Base-by-base conservation (phyloP, 2,113 vertebrate genomes). In the Himantopus leucocephalus region DNA sequence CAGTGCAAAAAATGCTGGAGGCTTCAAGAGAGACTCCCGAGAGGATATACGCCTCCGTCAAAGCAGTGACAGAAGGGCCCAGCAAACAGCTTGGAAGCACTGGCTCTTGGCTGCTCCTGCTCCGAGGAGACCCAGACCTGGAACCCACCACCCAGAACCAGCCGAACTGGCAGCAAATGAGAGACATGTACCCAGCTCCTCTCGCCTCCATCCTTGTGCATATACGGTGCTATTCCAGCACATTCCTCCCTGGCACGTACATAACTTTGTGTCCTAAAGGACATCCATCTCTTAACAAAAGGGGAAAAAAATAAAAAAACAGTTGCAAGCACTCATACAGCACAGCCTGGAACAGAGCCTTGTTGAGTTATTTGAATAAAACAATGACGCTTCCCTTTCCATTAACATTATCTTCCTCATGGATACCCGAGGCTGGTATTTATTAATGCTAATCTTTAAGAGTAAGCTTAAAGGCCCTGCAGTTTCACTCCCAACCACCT, bases 121-220 rank as follows among this genome's bases (percentile, higher is more conserved):
- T 94, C 55, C 1, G 0, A 45, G 35, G 29, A 81, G 73, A 68
- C 9, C 9, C 58, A 79, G 16, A 11, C 37, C 85, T 59, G 74
- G 23, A 62, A 32, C 27, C 30, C 73, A 48, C 1, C 1, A 35
- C 72, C 26, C 64, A 74, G 66, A 85, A 80, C 7, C 22, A 91
- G 80, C 30, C 37, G 17, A 56, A 55, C 1, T 71, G 74, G 77
- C 71, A 96, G 89, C 62, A 71, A 24, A 60, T 11, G 23, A 73
- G 45, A 94, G 43, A 74, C 52, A 77, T 1, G 43, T 34, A 29
- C 20, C 37, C 39, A 45, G 50, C 3, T 5, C 27, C 18, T 85
- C 55, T 55, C 2, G 0, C 68, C 60, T 90, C 48, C 45, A 45
- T 4, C 64, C 58, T 11, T 3, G 6, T 5, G 0, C 0, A 2